Evolutionary conservation across 1,140 invertebrate species (phyloP), one percentile per base, ranked within the genome.

Genomic region (Ptiloglossa arizonensis): DNA sequence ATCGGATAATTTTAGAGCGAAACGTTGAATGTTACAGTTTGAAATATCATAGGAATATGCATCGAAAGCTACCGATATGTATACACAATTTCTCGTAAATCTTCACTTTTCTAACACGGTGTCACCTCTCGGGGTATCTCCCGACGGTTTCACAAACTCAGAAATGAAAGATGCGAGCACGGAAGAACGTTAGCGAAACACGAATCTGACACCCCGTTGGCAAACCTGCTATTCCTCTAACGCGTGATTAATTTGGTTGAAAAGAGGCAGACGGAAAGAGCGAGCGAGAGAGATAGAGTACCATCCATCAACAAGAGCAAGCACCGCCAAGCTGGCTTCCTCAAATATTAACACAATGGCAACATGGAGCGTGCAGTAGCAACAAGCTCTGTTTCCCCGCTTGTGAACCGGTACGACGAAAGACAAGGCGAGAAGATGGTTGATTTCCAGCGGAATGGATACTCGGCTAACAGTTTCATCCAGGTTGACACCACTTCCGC

Each of bases 311-410:
- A 73, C 8, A 46, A 41, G 38, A 50, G 27, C 22, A 52, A 59
- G n/a, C 22, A 69, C 50, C 52, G 66, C 41, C 69, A 59, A 60
- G 67, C 56, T 57, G 5, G 76, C 52, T 74, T 81, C 67, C 60
- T 84, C 76, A 83, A 87, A 87, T 80, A 85, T 85, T 77, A 87
- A 80, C 79, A 75, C 80, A 79, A 85, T 77, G 77, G n/a, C 32
- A 73, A 79, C 76, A 79, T 15, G 57, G 35, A 17, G 24, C 71
- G 48, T 32, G 24, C 63, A 13, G 15, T n/a, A 19, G 52, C 46
- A 48, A 56, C 75, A 63, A 27, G 46, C 11, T 24, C 5, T 57
- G 32, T 24, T 50, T 59, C 24, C 8, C 24, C 24, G 35, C 19
- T 41, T 13, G 29, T 22, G 15, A 77, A 32, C 56, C 19, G 32